Evolutionary conservation across 2,888 invertebrate species (phyloP).

Genomic region (Epistrophe grossulariae): DNA sequence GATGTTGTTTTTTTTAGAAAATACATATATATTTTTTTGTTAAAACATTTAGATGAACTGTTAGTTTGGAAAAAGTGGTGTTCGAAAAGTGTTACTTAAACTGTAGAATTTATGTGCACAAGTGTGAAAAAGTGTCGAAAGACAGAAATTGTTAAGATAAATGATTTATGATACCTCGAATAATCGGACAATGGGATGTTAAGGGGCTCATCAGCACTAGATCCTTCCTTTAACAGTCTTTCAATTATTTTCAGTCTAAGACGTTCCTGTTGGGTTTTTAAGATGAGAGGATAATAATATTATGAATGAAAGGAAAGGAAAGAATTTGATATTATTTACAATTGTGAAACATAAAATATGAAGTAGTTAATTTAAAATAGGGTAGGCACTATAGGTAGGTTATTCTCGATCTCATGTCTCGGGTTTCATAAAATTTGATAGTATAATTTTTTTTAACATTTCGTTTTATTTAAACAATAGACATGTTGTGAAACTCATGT

Average conservation of each 20-base stretch:
- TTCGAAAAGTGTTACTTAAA: constrained; percentile 1
- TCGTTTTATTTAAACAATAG: neutral
- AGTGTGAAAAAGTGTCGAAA: neutral
- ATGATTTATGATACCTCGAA: constrained; percentile 87
- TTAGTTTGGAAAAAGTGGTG: constrained; percentile 28
- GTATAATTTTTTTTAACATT: neutral
- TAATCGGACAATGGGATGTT: constrained; percentile 94
- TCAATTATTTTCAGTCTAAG: constrained; percentile 92
- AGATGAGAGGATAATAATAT: constrained; percentile 24
- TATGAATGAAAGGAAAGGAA: constrained; percentile 49
- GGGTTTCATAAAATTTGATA: neutral
- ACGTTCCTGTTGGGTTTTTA: constrained; percentile 86
- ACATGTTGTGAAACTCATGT: too few relatives aligned
- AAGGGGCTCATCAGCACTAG: constrained; percentile 94
- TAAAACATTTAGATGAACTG: neutral
- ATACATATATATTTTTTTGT: neutral
- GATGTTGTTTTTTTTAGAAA: constrained; percentile 13
- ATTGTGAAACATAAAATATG: constrained; percentile 10
- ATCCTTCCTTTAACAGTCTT: constrained; percentile 91
- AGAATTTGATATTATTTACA: constrained; percentile 38
- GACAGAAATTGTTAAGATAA: neutral
- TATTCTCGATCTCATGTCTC: neutral
- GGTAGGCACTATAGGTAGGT: too few relatives aligned
- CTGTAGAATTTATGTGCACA: neutral
- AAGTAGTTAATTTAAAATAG: neutral